Conservation (phyloP, 2,888 invertebrate genomes). For the Erpobdella octoculata region DNA sequence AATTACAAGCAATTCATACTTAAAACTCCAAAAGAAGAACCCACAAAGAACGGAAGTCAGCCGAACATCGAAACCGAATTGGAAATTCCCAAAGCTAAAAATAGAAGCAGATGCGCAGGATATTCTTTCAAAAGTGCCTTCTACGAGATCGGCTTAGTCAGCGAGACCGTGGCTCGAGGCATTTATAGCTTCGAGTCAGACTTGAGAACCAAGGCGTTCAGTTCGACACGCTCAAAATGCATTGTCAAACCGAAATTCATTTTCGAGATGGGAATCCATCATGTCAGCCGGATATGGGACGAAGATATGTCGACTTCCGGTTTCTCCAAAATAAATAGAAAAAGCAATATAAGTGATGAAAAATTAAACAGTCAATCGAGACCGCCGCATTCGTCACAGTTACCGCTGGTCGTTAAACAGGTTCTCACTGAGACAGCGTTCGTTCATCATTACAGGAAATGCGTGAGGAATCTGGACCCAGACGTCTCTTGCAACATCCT, state of each 20-base stretch:
- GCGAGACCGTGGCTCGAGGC: conserved; percentile 33
- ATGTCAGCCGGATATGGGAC: conserved; percentile 48
- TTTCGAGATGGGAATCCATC: conserved; percentile 53
- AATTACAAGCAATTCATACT: too few species aligned
- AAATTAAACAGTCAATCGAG: too few species aligned
- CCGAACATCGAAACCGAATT: neutral
- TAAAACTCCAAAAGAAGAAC: too few species aligned
- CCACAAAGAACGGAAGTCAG: neutral
- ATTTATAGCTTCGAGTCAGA: conserved; percentile 40
- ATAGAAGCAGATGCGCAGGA: conserved; percentile 35
- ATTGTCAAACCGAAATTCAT: conserved; percentile 48
- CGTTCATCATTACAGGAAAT: conserved; percentile 48
- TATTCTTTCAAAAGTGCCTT: conserved; percentile 47
- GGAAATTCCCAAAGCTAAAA: neutral
- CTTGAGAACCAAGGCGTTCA: conserved; percentile 40
- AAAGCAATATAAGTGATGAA: neutral
- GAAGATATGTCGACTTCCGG: conserved; percentile 28
- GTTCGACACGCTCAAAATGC: conserved; percentile 48
- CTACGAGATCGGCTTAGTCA: conserved; percentile 41
- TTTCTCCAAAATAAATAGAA: neutral
- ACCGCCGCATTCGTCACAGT: conserved; percentile 36
- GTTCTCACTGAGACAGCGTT: conserved; percentile 41
- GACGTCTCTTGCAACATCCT: conserved; percentile 37
- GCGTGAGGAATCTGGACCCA: conserved; percentile 45
- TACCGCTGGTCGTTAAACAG: conserved; percentile 35